Percentiles rank a stretch among this genome's conserved stretches.
phyloP scores from a whole-genome alignment of 2,888 invertebrate genomes.

The Mallateleia sp. region DNA sequence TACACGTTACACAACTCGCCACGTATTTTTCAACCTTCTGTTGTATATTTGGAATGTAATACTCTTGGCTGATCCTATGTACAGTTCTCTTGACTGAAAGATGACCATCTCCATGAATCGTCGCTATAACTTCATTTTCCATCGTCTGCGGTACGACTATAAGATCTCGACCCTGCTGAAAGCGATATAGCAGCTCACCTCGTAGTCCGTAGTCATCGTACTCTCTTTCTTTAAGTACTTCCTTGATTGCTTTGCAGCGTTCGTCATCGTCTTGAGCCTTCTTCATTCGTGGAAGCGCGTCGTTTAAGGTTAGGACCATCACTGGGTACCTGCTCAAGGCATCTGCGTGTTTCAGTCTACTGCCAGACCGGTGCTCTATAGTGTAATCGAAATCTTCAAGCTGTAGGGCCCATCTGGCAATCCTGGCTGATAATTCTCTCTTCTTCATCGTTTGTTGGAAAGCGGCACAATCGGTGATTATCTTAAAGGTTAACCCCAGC shows the following conservation, averaged over 20 bases:
- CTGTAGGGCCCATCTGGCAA: constrained; percentile 13
- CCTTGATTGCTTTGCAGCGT: too few species aligned
- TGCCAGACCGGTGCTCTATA: background rate
- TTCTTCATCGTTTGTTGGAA: constrained; percentile 11
- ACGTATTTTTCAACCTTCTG: constrained; percentile 30
- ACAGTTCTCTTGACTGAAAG: background rate
- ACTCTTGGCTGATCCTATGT: constrained; percentile 29
- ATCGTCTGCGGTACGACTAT: too few species aligned
- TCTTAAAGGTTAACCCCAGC: constrained; percentile 5
- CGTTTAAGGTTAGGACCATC: background rate
- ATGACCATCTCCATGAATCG: too few species aligned
- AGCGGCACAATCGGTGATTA: background rate
- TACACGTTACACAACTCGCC: constrained; percentile 72
- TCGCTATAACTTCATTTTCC: too few species aligned
- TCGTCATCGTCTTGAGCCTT: constrained; percentile 6
- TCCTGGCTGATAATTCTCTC: constrained; percentile 11
- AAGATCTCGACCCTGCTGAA: too few species aligned
- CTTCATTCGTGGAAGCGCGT: background rate
- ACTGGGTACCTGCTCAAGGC: constrained; percentile 13
- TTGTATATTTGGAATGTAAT: constrained; percentile 31
- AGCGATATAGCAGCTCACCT: too few species aligned
- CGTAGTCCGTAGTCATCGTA: too few species aligned
- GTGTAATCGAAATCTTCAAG: constrained; percentile 16
- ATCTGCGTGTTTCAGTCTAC: background rate
- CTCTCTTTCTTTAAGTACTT: too few species aligned